Evolutionary conservation across 2,797 vertebrate species (phyloP).

Genomic region (Leuciscus waleckii): DNA sequence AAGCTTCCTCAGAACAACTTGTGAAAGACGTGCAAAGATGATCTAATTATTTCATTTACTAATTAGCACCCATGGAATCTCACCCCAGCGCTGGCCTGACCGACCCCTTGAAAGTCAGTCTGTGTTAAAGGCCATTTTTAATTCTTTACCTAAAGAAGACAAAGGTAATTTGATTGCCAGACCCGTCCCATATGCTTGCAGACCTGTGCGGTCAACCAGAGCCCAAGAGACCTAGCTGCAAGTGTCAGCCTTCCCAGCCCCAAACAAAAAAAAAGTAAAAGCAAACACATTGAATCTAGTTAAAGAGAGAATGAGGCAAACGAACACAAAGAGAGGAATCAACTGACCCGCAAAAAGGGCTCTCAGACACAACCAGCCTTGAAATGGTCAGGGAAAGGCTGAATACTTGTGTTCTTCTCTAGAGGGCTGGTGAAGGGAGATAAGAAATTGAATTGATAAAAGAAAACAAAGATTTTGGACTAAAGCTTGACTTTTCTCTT

Average conservation of each 20-base stretch:
- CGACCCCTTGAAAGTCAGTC: slow-evolving; percentile 48
- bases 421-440: slow-evolving; percentile 60
- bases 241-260: slow-evolving; percentile 45
- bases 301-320: slow-evolving; percentile 63
- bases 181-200: slow-evolving; percentile 65
- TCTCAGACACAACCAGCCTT: slow-evolving; percentile 58
- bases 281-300: slow-evolving; percentile 70
- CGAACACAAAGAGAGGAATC: slow-evolving; percentile 63
- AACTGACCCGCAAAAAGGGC: slow-evolving; percentile 66
- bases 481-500: slow-evolving; percentile 55
- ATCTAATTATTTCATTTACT: slow-evolving; percentile 72
- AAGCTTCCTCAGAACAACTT: slow-evolving; percentile 45
- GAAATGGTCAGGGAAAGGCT: slow-evolving; percentile 45
- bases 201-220: slow-evolving; percentile 56
- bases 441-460: slow-evolving; percentile 61
- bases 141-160: slow-evolving; percentile 62
- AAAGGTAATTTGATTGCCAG: slow-evolving; percentile 70
- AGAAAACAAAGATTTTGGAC: slow-evolving; percentile 40
- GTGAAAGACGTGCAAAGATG: slow-evolving; percentile 69
- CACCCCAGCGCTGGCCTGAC: slow-evolving; percentile 41
- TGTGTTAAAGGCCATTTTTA: slow-evolving; percentile 58
- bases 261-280: slow-evolving; percentile 56
- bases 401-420: slow-evolving; percentile 24
- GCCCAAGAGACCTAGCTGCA: slow-evolving; percentile 50
- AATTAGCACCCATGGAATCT: slow-evolving; percentile 67